A percentile compares a stretch with the other conserved stretches of the same genome.
Evolutionary conservation across 2,888 invertebrate genomes (phyloP).

Genomic region (Chrysomela aeneicollis): DNA sequence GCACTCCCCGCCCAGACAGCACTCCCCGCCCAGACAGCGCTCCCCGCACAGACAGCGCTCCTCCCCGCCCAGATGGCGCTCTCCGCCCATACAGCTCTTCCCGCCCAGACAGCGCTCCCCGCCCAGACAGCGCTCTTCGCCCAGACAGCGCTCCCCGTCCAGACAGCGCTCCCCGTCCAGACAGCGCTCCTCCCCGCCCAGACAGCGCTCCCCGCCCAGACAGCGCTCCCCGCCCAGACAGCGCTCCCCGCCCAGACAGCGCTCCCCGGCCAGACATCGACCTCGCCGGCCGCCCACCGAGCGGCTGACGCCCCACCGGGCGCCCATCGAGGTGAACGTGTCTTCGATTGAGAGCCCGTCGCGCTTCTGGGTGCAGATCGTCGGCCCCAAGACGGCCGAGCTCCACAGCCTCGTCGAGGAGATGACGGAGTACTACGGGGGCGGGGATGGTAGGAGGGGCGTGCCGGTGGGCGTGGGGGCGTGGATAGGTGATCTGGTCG

Average conservation of each 20-base stretch:
- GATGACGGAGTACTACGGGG: conserved; percentile 84
- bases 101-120: conserved; percentile 71
- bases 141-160: conserved; percentile 64
- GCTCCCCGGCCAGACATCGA: too few relatives aligned
- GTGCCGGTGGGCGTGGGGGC: conserved; percentile 67
- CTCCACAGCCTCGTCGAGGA: conserved; percentile 80
- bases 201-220: conserved; percentile 63
- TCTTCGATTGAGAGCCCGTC: conserved; percentile 83
- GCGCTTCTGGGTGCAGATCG: conserved; percentile 87
- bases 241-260: conserved; percentile 62
- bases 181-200: too few relatives aligned
- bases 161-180: conserved; percentile 58
- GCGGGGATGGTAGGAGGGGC: conserved; percentile 68
- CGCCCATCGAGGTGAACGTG: conserved; percentile 83
- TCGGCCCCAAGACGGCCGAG: conserved; percentile 74
- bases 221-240: conserved; percentile 64
- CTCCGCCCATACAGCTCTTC: conserved; percentile 60
- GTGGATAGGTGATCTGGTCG: conserved; percentile 80
- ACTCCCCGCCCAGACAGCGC: conserved; percentile 61
- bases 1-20: conserved; percentile 64
- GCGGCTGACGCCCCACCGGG: conserved; percentile 61
- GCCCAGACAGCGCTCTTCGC: conserved; percentile 79
- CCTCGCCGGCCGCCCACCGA: too few relatives aligned
- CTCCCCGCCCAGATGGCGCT: conserved; percentile 70
- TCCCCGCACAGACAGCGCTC: too few relatives aligned